Base-by-base conservation (phyloP, 2,888 invertebrate genomes). In the Platypus cylindrus region DNA sequence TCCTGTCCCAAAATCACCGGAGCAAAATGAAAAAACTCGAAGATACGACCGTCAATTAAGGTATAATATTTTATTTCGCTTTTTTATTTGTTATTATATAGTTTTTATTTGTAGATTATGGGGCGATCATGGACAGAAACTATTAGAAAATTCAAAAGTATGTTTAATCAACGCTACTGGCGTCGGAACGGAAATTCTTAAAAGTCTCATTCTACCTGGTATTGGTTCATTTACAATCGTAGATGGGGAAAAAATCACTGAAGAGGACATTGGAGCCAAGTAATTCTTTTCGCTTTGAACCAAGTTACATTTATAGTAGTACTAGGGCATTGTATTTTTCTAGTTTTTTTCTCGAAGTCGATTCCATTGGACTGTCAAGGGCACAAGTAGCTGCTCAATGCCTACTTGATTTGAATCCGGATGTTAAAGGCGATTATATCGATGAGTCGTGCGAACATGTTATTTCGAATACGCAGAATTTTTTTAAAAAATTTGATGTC, bases 71-170 rank as follows among this genome's bases (percentile, higher is more conserved):
- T 34, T 12, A 25, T 28, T 9, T 23, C 18, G 12, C 5, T 14
- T 7, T 5, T 17, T 5, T 20, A 7, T 27, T 27, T 16, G n/a
- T 7, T 5, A 24, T 11, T 24, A 3, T 9, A 4, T 24, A 11
- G 34, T 18, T 22, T 27, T 28, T 17, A 26, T 22, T 49, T 53
- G 1, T 49, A 85, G 90, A 55, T 70, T 99, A 50, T 99, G 98
- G 98, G 97, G 97, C 43, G 97, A 98, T 58, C 93, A 95, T 64
- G 98, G 98, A 0, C 98, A 98, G 64, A 64, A 71, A 44, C 71
- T 84, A 3, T 66, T 98, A 37, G 95, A 97, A 68, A 71, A 73
- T 43, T 80, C 93, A 11, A 83, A 86, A 58, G 77, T 97, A 48
- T 97, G 95, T 59, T 61, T 98, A 15, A 80, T 98, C 44, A 93